Evolutionary conservation across 2,888 invertebrate genomes (phyloP).

Genomic region (Meganola albula): DNA sequence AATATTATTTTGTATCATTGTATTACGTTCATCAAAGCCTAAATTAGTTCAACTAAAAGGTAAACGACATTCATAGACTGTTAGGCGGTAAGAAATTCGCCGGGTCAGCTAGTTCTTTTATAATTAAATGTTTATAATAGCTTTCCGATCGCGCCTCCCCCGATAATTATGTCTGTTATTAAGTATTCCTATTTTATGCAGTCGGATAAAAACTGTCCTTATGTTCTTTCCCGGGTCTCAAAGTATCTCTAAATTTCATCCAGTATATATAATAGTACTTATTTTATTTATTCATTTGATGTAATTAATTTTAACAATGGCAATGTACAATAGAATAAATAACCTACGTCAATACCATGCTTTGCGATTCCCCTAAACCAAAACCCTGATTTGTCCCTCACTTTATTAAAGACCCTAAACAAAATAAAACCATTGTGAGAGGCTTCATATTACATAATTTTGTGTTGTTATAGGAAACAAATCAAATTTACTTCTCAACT

Average conservation of each 20-base stretch:
- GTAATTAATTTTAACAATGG: slow-evolving; percentile 21
- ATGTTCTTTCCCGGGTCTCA: neutral
- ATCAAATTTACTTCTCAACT: slow-evolving; percentile 43
- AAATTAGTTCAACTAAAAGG: too few relatives aligned
- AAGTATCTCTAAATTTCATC: slow-evolving; percentile 1
- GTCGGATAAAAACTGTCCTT: too few relatives aligned
- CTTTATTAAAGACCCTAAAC: slow-evolving; percentile 46
- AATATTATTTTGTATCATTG: too few relatives aligned
- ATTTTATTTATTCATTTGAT: neutral
- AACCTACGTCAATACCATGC: slow-evolving; percentile 44
- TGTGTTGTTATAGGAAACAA: slow-evolving; percentile 43
- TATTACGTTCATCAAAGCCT: too few relatives aligned
- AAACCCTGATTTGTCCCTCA: slow-evolving; percentile 24
- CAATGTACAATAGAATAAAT: slow-evolving; percentile 30
- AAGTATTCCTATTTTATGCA: too few relatives aligned
- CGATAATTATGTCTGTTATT: too few relatives aligned
- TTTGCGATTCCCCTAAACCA: slow-evolving; percentile 23
- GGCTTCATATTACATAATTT: slow-evolving; percentile 33
- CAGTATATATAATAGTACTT: too few relatives aligned
- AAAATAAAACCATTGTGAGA: slow-evolving; percentile 37
- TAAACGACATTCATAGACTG: too few relatives aligned
- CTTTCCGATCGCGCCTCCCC: too few relatives aligned
- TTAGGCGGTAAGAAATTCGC: too few relatives aligned
- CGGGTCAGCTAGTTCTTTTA: too few relatives aligned
- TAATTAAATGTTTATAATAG: too few relatives aligned